phyloP scores from a whole-genome alignment of 1,140 invertebrate species.

The Copidosoma floridanum region DNA sequence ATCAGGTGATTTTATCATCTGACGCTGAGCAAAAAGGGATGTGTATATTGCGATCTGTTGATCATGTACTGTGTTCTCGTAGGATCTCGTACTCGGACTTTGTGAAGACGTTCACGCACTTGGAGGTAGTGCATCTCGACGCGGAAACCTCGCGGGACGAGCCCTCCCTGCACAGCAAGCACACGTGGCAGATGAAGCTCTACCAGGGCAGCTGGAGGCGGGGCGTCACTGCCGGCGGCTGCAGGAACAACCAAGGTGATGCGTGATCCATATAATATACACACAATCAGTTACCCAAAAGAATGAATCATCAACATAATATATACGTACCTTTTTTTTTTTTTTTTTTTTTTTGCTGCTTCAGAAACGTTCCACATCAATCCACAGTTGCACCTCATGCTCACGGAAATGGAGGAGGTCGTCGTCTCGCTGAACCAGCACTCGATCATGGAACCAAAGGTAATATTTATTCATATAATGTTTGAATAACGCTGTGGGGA shows the following conservation, averaged over 20 bases:
- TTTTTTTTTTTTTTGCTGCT: constrained; percentile 14
- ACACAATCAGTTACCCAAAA: not conserved
- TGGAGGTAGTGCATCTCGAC: constrained; percentile 87
- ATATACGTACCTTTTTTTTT: not conserved
- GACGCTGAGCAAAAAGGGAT: too few relatives aligned
- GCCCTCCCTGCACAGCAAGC: constrained; percentile 73
- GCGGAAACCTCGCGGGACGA: constrained; percentile 83
- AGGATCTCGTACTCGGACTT: constrained; percentile 85
- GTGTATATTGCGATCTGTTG: too few relatives aligned
- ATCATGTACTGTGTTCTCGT: too few relatives aligned
- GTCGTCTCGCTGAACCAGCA: constrained; percentile 88
- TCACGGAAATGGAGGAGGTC: constrained; percentile 82
- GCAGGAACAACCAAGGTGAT: constrained; percentile 84
- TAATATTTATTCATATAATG: constrained; percentile 33
- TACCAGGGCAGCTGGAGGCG: constrained; percentile 85
- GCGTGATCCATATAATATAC: too few relatives aligned
- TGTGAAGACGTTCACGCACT: constrained; percentile 76
- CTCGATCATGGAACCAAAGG: constrained; percentile 87
- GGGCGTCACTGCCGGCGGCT: constrained; percentile 87
- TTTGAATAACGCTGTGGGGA: not conserved
- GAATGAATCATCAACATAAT: not conserved
- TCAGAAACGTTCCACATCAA: constrained; percentile 91
- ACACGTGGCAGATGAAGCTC: constrained; percentile 81
- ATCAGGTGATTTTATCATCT: too few relatives aligned
- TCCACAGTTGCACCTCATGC: constrained; percentile 79